Percentiles rank a stretch among this genome's conserved stretches.
These are phyloP conservation scores for Lepus townsendii DNA, from an alignment of 2,797 vertebrate genomes.

Conservation along the genomic window DNA sequence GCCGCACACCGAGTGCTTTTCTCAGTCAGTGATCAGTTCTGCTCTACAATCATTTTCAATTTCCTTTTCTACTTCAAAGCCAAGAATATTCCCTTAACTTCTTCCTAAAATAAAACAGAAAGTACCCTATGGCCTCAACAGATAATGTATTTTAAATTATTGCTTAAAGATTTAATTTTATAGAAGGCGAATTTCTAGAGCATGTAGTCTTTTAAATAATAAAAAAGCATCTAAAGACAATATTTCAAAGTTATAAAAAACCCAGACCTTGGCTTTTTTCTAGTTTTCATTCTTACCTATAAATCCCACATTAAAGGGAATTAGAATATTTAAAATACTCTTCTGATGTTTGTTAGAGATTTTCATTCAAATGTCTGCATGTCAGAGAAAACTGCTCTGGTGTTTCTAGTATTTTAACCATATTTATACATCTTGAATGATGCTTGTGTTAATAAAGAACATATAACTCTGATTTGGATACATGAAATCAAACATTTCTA, in stretches of 20 bases:
- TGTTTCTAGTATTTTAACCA: background rate
- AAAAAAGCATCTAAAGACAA: background rate
- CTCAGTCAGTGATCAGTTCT: background rate
- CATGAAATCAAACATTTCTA: background rate
- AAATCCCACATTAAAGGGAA: background rate
- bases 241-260: background rate
- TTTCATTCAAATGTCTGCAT: background rate
- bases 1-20: background rate
- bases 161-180: conserved; percentile 70
- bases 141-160: conserved; percentile 62
- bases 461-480: background rate
- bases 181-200: background rate
- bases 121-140: background rate
- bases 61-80: conserved; percentile 18
- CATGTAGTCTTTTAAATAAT: background rate
- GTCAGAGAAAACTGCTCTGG: background rate
- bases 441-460: background rate
- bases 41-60: conserved; percentile 4
- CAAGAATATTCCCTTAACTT: conserved; percentile 33
- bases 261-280: background rate
- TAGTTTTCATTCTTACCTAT: background rate
- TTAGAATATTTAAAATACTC: background rate
- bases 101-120: background rate
- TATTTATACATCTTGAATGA: background rate
- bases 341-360: background rate